Evolutionary conservation across 1,140 invertebrate genomes (phyloP).

Genomic region (Sarcophaga bullata): DNA sequence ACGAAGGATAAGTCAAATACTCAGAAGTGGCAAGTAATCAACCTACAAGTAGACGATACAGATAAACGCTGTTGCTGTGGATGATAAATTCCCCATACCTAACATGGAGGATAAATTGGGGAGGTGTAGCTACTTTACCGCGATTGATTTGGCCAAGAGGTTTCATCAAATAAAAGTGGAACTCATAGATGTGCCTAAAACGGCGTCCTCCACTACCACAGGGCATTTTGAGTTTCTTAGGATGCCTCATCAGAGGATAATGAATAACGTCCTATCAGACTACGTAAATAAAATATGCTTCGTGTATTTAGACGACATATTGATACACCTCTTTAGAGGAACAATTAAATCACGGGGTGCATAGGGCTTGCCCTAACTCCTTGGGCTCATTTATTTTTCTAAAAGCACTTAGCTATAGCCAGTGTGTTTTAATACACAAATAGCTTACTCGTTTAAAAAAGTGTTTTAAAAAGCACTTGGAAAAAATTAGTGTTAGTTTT

Average conservation of each 20-base stretch:
- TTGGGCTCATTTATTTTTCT: too few species aligned
- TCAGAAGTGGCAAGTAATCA: too few species aligned
- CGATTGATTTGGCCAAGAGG: neutral
- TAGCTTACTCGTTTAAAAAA: too few species aligned
- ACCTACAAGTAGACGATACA: too few species aligned
- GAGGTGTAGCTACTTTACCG: neutral
- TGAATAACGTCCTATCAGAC: neutral
- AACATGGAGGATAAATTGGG: neutral
- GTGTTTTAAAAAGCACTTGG: too few species aligned
- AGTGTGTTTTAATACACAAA: too few species aligned
- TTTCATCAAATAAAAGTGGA: neutral
- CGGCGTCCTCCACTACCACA: neutral
- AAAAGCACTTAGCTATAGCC: too few species aligned
- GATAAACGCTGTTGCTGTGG: too few species aligned
- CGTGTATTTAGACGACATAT: neutral
- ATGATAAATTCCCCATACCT: neutral
- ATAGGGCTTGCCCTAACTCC: too few species aligned
- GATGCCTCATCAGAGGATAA: neutral
- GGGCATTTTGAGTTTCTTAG: constrained; percentile 4
- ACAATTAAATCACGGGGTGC: too few species aligned
- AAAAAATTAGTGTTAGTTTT: too few species aligned
- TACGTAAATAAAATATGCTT: neutral
- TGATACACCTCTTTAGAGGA: neutral
- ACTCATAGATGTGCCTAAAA: neutral
- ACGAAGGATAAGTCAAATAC: too few species aligned